Conservation (phyloP, 2,113 vertebrate genomes). For the Cebidichthys violaceus region DNA sequence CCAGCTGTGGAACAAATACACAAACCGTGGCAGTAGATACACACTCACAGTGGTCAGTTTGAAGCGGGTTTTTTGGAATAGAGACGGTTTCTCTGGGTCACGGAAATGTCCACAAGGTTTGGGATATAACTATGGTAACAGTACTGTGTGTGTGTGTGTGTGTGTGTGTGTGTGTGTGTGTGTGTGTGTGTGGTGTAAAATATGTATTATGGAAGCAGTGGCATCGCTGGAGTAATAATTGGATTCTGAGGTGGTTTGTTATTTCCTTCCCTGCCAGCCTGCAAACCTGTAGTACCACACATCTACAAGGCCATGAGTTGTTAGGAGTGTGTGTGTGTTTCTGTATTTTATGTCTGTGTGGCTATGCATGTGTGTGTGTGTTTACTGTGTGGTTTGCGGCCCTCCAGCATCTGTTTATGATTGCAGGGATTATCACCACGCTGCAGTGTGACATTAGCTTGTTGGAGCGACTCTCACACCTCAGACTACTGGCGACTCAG, state of each 20-base stretch:
- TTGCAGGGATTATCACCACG: slow-evolving; percentile 78
- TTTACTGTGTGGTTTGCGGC: slow-evolving; percentile 67
- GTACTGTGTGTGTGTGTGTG: slow-evolving; percentile 18
- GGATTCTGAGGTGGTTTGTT: slow-evolving; percentile 57
- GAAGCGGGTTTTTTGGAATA: slow-evolving; percentile 24
- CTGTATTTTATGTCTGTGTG: slow-evolving; percentile 31
- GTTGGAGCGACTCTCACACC: slow-evolving; percentile 69
- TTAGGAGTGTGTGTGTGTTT: slow-evolving; percentile 29
- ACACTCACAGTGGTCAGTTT: slow-evolving; percentile 23
- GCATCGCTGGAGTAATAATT: slow-evolving; percentile 50
- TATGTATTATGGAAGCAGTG: slow-evolving; percentile 39
- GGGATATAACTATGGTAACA: slow-evolving; percentile 42
- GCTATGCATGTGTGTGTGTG: slow-evolving; percentile 45
- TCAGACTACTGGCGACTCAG: slow-evolving; percentile 53
- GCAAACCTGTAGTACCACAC: slow-evolving; percentile 11
- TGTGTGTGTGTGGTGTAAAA: slow-evolving; percentile 37
- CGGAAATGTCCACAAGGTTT: slow-evolving; percentile 30
- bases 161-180: slow-evolving; percentile 19
- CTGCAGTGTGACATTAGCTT: slow-evolving; percentile 72
- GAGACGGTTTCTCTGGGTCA: slow-evolving; percentile 32
- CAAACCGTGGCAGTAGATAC: slow-evolving; percentile 11
- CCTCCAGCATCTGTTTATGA: slow-evolving; percentile 80
- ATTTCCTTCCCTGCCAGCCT: slow-evolving; percentile 35
- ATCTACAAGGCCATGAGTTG: slow-evolving; percentile 28
- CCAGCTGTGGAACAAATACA: slow-evolving; percentile 18